Evolutionary conservation across 2,797 vertebrate genomes (phyloP).

Genomic region (Pseudomugil gertrudae): DNA sequence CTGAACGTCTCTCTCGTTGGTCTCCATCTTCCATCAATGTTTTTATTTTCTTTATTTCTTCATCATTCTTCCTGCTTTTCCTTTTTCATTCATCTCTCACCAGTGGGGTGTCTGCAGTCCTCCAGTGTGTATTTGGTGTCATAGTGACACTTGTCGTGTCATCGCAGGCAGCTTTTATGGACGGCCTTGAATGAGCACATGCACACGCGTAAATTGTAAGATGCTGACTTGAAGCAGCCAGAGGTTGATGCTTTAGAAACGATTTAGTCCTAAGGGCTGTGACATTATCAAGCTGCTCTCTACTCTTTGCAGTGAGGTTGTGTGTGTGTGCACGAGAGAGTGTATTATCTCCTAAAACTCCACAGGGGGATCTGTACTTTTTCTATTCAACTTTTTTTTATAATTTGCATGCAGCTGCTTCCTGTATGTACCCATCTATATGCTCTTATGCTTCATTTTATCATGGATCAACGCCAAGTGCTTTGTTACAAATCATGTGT

Average conservation of each 20-base stretch:
- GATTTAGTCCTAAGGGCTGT: constrained; percentile 55
- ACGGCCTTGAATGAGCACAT: constrained; percentile 20
- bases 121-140: constrained; percentile 61
- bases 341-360: not conserved
- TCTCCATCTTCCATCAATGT: constrained; percentile 29
- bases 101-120: constrained; percentile 44
- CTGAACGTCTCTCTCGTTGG: constrained; percentile 24
- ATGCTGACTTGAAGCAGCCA: constrained; percentile 42
- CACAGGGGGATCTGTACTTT: not conserved
- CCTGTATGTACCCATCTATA: not conserved
- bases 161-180: constrained; percentile 58
- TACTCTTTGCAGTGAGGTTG: constrained; percentile 24
- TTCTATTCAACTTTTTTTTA: constrained; percentile 1
- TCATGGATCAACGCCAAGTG: constrained; percentile 11
- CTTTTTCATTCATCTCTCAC: constrained; percentile 24
- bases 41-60: constrained; percentile 14
- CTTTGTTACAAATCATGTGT: constrained; percentile 28
- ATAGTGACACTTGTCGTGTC: constrained; percentile 53
- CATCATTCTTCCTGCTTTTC: constrained; percentile 34
- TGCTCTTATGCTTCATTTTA: constrained; percentile 15
- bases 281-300: constrained; percentile 58
- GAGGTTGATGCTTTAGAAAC: constrained; percentile 50
- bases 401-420: constrained; percentile 9
- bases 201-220: constrained; percentile 18
- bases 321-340: constrained; percentile 19